Conservation (phyloP, 2,888 invertebrate species). For the Aplocera efformata region DNA sequence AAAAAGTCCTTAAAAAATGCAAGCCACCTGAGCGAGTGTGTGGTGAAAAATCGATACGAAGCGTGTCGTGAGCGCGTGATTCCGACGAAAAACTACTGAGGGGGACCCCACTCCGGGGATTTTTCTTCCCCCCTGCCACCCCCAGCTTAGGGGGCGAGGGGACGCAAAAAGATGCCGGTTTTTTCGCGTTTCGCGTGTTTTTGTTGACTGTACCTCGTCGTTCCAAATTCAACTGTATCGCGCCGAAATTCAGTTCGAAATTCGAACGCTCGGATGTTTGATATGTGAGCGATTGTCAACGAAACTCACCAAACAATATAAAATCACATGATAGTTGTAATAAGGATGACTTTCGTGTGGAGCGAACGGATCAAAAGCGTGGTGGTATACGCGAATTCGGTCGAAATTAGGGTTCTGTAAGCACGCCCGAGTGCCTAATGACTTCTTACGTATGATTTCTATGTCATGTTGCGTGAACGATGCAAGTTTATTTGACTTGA, state of each 20-base stretch:
- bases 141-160: slow-evolving; percentile 58
- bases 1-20: slow-evolving; percentile 38
- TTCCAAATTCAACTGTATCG: slow-evolving; percentile 32
- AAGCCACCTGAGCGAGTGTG: slow-evolving; percentile 67
- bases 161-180: slow-evolving; percentile 75
- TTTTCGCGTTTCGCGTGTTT: slow-evolving; percentile 67
- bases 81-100: slow-evolving; percentile 77
- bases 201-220: slow-evolving; percentile 55
- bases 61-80: slow-evolving; percentile 76
- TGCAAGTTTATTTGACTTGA: slow-evolving; percentile 61
- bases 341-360: slow-evolving; percentile 34
- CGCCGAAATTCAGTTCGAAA: slow-evolving; percentile 24
- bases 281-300: slow-evolving; percentile 70
- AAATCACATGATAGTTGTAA: slow-evolving; percentile 4
- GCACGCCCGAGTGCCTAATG: slow-evolving; percentile 70
- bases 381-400: slow-evolving; percentile 49
- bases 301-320: slow-evolving; percentile 28
- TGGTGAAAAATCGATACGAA: slow-evolving; percentile 75
- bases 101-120: slow-evolving; percentile 52
- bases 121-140: slow-evolving; percentile 63
- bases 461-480: slow-evolving; percentile 70
- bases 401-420: slow-evolving; percentile 63
- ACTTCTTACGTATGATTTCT: slow-evolving; percentile 73
- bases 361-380: slow-evolving; percentile 40
- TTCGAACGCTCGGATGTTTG: slow-evolving; percentile 24